phyloP scores from a whole-genome alignment of 2,113 vertebrate species.

The Periophthalmus modestus region DNA sequence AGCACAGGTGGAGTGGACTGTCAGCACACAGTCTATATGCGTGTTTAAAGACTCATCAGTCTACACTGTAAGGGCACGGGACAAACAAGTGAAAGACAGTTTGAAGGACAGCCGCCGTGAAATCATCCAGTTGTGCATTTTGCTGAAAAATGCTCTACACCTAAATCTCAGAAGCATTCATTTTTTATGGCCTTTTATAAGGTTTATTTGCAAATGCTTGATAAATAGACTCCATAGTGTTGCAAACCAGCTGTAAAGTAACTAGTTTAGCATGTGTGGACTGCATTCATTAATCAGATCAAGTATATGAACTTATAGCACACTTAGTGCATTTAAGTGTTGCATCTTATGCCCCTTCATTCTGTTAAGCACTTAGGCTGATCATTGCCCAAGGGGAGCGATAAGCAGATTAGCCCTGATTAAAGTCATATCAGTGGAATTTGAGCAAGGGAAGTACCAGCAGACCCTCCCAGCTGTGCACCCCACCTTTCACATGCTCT shows the following conservation, averaged over 20 bases:
- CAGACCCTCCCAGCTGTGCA: constrained; percentile 60
- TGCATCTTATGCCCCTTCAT: constrained; percentile 60
- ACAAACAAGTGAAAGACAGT: too few relatives aligned
- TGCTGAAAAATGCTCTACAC: too few relatives aligned
- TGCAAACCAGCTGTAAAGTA: not conserved
- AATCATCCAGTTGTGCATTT: too few relatives aligned
- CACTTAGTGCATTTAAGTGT: constrained; percentile 73
- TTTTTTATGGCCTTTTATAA: too few relatives aligned
- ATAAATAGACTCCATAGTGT: not conserved
- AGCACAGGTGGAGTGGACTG: too few relatives aligned
- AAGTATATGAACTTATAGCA: constrained; percentile 54
- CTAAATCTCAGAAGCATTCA: too few relatives aligned
- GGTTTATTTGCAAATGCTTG: not conserved
- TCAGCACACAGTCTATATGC: too few relatives aligned
- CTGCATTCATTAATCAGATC: constrained; percentile 74
- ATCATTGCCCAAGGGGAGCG: constrained; percentile 74
- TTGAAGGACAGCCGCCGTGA: too few relatives aligned
- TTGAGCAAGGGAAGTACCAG: constrained; percentile 77
- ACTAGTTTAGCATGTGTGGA: constrained; percentile 34
- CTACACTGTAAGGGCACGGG: too few relatives aligned
- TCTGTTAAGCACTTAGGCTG: constrained; percentile 76
- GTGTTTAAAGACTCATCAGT: too few relatives aligned
- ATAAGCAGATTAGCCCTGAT: constrained; percentile 86
- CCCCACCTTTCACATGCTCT: constrained; percentile 41
- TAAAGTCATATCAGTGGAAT: constrained; percentile 83